These are phyloP conservation scores for Hetaerina americana DNA, from an alignment of 1,140 invertebrate species.

Conservation along the genomic window DNA sequence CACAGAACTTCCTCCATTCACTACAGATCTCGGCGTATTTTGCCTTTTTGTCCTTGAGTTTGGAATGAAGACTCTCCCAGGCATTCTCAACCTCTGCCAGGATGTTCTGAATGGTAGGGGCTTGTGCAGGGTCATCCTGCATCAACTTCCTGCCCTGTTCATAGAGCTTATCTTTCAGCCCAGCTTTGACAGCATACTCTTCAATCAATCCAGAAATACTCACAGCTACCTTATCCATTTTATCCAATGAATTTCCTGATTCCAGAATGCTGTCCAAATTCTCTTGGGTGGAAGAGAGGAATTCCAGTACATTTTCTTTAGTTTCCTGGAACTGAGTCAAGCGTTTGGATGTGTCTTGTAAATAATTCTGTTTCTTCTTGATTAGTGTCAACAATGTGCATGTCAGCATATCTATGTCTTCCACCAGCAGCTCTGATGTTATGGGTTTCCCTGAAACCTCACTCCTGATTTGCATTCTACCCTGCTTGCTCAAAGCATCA, in stretches of 20 bases:
- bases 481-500: constrained; percentile 45
- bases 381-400: constrained; percentile 48
- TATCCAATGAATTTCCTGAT: constrained; percentile 28
- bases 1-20: constrained; percentile 60
- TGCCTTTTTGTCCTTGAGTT: constrained; percentile 51
- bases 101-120: constrained; percentile 61
- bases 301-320: constrained; percentile 20
- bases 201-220: constrained; percentile 36
- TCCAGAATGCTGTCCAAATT: constrained; percentile 18
- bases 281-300: constrained; percentile 17
- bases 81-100: constrained; percentile 58
- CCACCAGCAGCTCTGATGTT: constrained; percentile 50
- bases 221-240: constrained; percentile 43
- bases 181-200: constrained; percentile 33
- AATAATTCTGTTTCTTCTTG: constrained; percentile 44
- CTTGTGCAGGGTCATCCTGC: constrained; percentile 65
- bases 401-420: constrained; percentile 53
- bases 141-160: constrained; percentile 61
- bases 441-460: constrained; percentile 48
- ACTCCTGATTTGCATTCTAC: constrained; percentile 43
- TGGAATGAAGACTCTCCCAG: constrained; percentile 62
- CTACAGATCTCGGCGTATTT: constrained; percentile 51
- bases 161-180: constrained; percentile 43
- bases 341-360: constrained; percentile 58
- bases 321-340: constrained; percentile 24